These are phyloP conservation scores for Sceliomorpha sp. DNA, from an alignment of 2,888 invertebrate genomes.

Conservation along the genomic window DNA sequence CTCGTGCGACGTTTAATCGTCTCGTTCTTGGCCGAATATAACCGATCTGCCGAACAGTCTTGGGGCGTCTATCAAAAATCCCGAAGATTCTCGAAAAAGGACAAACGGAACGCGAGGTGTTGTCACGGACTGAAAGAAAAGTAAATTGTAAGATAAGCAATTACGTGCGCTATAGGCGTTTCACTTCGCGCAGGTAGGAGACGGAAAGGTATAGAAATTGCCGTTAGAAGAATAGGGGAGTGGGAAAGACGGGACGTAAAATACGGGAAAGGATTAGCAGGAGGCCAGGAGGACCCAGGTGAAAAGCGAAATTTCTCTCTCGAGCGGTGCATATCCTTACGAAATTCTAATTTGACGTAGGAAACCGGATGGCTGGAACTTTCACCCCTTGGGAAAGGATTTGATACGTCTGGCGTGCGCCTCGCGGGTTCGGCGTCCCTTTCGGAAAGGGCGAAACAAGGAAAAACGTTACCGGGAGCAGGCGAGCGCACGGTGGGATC, in stretches of 20 bases:
- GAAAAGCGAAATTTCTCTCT: conserved; percentile 71
- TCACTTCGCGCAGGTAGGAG: conserved; percentile 1
- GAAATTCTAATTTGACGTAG: conserved; percentile 76
- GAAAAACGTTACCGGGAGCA: too few species aligned
- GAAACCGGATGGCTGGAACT: conserved; percentile 65
- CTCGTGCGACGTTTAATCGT: conserved; percentile 62
- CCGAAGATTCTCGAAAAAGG: neutral
- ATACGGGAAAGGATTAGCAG: conserved; percentile 23
- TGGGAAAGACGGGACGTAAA: conserved; percentile 2
- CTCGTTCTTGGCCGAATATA: conserved; percentile 51
- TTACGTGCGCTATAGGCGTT: neutral
- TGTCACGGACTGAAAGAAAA: too few species aligned
- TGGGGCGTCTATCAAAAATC: conserved; percentile 14
- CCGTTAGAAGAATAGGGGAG: conserved; percentile 4
- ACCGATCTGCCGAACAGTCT: conserved; percentile 25
- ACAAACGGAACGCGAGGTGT: too few species aligned
- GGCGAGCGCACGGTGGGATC: too few species aligned
- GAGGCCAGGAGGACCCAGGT: conserved; percentile 30
- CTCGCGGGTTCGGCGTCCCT: too few species aligned
- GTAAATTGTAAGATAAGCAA: conserved; percentile 2
- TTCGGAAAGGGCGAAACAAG: conserved; percentile 55
- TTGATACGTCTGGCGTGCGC: conserved; percentile 67
- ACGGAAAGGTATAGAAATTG: conserved; percentile 8
- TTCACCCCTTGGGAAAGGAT: conserved; percentile 75
- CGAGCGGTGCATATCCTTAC: conserved; percentile 67